phyloP scores from a whole-genome alignment of 2,888 invertebrate species.

The Tromatobia lineatoria region DNA sequence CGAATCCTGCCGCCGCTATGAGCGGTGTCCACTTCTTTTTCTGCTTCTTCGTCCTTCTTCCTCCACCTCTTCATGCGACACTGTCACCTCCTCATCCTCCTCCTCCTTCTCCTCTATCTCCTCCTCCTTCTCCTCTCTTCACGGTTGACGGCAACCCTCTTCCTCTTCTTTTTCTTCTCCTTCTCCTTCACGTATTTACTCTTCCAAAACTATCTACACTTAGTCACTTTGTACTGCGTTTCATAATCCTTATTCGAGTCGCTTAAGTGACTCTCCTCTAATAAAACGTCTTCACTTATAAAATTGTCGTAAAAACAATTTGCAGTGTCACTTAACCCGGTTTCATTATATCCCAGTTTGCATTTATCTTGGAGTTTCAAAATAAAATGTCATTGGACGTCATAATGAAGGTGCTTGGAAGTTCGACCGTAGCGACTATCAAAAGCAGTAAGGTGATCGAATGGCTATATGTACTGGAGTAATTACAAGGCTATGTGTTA shows the following conservation, averaged over 20 bases:
- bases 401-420: background rate
- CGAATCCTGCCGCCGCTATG: conserved; percentile 61
- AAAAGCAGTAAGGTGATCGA: background rate
- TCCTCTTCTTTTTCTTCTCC: conserved; percentile 5
- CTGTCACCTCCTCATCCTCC: conserved; percentile 68
- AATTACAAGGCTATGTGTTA: background rate
- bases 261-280: background rate
- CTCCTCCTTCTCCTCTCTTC: conserved; percentile 46
- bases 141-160: conserved; percentile 27
- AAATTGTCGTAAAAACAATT: no score
- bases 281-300: no score
- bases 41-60: conserved; percentile 66
- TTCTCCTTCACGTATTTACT: background rate
- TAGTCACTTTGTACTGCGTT: background rate
- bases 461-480: background rate
- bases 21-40: conserved; percentile 56
- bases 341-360: background rate
- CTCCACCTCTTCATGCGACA: conserved; percentile 44
- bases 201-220: conserved; percentile 16
- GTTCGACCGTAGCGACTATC: no score
- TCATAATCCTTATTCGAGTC: conserved; percentile 8
- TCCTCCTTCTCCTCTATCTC: conserved; percentile 56
- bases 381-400: background rate
- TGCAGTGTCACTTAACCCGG: no score
- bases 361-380: background rate